Evolutionary conservation across 2,797 vertebrate genomes (phyloP), one percentile per base, ranked within the genome.

Genomic region (Sebastes hubbsi): DNA sequence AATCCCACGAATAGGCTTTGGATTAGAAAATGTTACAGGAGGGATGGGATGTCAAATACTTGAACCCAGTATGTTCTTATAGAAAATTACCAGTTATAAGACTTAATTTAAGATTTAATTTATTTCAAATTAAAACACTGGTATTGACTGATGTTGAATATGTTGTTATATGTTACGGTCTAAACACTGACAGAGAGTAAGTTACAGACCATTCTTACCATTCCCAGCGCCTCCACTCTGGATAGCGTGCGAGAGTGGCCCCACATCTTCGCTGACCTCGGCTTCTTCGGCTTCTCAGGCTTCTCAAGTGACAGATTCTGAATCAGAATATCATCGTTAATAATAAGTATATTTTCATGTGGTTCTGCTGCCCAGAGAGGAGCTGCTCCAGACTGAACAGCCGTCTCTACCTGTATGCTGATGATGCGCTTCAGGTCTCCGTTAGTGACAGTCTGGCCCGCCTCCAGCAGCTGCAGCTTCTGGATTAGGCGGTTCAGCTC

Each of bases 401-500:
- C 9, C 27, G 29, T 52, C 88, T 52, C 88, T 75, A 98, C 98
- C 96, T 99, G 98, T 81, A 95, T 92, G 85, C 95, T 95, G 61
- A 96, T 95, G 88, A 96, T 96, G 89, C 94, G 92, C 94, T 97
- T 94, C 88, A 97, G 38, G 89, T 97, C 81, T 81, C 97, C 97
- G 0, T 98, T 97, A 7, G 77, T 92, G 75, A 94, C 88, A 0
- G 87, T 49, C 75, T 97, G 96, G 85, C 95, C 95, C 8, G 94
- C 91, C 86, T 98, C 97, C 88, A 97, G 85, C 1, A 92, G 89
- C 73, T 97, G 96, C 82, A 99, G 92, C 92, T 92, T 97, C 87
- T 97, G 97, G 34, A 98, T 94, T 72, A 98, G 92, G 0, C 87
- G 91, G 34, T 95, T 96, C 16, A 99, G 93, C 84, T 99, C 97